Evolutionary conservation across 2,113 vertebrate species (phyloP).

Genomic region (Onychorhynchus coronatus): DNA sequence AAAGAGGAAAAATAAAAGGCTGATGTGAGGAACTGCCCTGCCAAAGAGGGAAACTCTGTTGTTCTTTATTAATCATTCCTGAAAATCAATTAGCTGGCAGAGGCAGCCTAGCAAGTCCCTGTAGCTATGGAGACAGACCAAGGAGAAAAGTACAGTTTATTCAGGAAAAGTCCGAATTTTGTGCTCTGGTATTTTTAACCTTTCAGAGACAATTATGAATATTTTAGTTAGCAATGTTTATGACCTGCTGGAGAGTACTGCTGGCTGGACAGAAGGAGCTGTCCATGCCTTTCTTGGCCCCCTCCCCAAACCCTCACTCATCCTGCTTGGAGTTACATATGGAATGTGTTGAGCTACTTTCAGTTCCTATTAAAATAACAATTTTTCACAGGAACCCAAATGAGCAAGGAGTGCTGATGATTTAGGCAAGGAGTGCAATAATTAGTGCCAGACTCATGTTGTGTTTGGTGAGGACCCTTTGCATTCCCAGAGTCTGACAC

Average conservation of each 20-base stretch:
- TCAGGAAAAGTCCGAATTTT: slow-evolving; percentile 50
- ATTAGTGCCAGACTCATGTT: not conserved
- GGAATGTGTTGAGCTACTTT: not conserved
- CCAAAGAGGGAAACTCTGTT: not conserved
- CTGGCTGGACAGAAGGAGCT: slow-evolving; percentile 6
- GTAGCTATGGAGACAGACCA: slow-evolving; percentile 62
- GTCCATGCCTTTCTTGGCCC: not conserved
- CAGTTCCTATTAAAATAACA: not conserved
- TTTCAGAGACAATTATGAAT: not conserved
- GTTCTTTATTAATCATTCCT: not conserved
- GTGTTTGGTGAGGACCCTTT: not conserved
- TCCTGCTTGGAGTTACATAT: not conserved
- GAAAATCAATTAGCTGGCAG: slow-evolving; percentile 43
- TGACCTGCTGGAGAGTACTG: not conserved
- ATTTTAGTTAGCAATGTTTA: slow-evolving; percentile 29
- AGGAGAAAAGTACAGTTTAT: slow-evolving; percentile 20
- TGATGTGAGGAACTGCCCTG: not conserved
- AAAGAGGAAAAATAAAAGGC: not conserved
- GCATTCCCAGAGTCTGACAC: not conserved
- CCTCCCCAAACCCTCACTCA: not conserved
- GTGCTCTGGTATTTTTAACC: slow-evolving; percentile 36
- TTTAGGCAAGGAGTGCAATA: not conserved
- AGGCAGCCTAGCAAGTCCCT: not conserved
- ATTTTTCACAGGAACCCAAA: not conserved
- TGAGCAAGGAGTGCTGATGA: not conserved